Percentiles rank a stretch among this genome's conserved stretches.
Conservation (phyloP, 1,140 invertebrate genomes). For the Ruditapes philippinarum region DNA sequence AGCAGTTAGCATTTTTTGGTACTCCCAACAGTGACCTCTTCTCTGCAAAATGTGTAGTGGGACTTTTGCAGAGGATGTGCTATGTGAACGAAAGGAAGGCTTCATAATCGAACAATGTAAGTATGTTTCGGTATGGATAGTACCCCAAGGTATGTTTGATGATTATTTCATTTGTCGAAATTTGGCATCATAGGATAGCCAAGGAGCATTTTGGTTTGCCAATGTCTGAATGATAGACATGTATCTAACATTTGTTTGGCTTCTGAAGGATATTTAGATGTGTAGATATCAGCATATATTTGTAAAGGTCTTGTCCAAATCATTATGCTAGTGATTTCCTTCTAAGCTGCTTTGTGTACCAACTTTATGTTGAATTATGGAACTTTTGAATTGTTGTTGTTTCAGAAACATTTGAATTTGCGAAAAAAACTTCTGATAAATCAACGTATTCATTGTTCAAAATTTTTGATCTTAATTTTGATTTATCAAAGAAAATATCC, state of each 20-base stretch:
- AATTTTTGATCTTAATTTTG: neutral
- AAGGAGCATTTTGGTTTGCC: neutral
- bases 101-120: too few species aligned
- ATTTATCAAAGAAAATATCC: neutral
- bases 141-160: too few species aligned
- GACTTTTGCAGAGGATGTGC: too few species aligned
- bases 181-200: conserved; percentile 12
- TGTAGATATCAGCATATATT: conserved; percentile 31
- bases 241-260: conserved; percentile 2
- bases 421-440: neutral
- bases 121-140: too few species aligned
- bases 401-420: neutral
- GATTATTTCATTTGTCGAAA: too few species aligned
- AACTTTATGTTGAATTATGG: neutral
- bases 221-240: conserved; percentile 25
- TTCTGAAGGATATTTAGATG: neutral
- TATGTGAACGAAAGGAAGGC: too few species aligned
- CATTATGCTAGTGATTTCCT: too few species aligned
- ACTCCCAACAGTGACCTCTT: too few species aligned
- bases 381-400: conserved; percentile 29
- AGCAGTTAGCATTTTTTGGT: too few species aligned
- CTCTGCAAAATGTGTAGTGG: too few species aligned
- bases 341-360: neutral
- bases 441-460: neutral
- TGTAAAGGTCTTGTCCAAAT: neutral